These are phyloP conservation scores for Abrostola tripartita DNA, from an alignment of 2,888 invertebrate genomes.

Conservation along the genomic window DNA sequence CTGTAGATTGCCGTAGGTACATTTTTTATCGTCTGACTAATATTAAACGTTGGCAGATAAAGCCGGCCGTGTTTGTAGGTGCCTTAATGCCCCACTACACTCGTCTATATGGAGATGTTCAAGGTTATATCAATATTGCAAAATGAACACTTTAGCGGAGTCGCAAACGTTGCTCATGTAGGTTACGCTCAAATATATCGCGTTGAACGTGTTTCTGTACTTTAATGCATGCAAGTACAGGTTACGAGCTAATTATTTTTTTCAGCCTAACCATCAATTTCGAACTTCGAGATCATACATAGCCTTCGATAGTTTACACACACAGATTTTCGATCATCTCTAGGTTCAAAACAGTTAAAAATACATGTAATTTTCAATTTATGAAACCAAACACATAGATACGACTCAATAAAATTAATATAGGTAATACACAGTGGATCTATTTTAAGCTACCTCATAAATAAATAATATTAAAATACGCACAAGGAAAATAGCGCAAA, in stretches of 20 bases:
- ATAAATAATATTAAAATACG: too few relatives aligned
- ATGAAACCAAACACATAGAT: not conserved
- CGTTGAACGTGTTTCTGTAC: slow-evolving; percentile 15
- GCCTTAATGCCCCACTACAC: slow-evolving; percentile 49
- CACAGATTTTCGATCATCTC: too few relatives aligned
- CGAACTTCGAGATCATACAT: slow-evolving; percentile 1
- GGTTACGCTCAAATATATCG: slow-evolving; percentile 53
- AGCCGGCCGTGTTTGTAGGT: slow-evolving; percentile 34
- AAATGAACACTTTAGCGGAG: slow-evolving; percentile 62
- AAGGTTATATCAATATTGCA: slow-evolving; percentile 74
- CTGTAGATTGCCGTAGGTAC: slow-evolving; percentile 12
- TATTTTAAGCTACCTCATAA: not conserved
- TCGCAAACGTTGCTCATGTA: slow-evolving; percentile 58
- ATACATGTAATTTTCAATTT: too few relatives aligned
- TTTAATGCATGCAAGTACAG: slow-evolving; percentile 6
- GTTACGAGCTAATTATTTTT: too few relatives aligned
- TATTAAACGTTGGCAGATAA: slow-evolving; percentile 46
- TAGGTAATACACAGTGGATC: not conserved
- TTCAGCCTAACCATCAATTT: too few relatives aligned
- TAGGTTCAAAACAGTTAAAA: too few relatives aligned
- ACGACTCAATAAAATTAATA: not conserved
- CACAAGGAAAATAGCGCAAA: not conserved
- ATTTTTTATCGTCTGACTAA: slow-evolving; percentile 41
- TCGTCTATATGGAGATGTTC: slow-evolving; percentile 58
- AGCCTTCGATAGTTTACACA: too few relatives aligned